Base-by-base conservation (phyloP, 2,797 vertebrate genomes). In the Erpetoichthys calabaricus region DNA sequence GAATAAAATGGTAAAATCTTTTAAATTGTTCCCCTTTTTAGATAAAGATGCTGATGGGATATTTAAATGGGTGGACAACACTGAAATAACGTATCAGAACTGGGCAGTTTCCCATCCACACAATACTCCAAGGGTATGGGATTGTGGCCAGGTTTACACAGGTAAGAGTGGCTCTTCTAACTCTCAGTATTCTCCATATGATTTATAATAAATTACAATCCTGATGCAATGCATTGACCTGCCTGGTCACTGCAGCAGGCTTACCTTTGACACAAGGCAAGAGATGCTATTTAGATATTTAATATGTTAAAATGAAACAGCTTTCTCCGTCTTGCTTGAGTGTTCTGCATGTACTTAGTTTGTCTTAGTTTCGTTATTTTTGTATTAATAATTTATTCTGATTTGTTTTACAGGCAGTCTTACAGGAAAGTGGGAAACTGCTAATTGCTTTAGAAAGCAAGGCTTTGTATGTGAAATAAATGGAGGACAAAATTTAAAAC, bases 91-190 rank as follows among this genome's bases (percentile, higher is more conserved):
- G 0, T 80, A 66, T 59, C 70, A 76, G 44, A 86, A 87, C 73
- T 86, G 80, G 56, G 80, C 71, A 42, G 25, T 70, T 2, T 70
- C 74, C 58, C 86, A 74, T 67, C 86, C 85, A 45, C 57, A 6
- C 56, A 78, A 87, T 73, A 84, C 80, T 1, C 57, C 25, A 3
- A 9, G 47, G 3, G 1, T 50, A 10, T 86, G 84, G 86, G 86
- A 87, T 71, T 87, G 86, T 65, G 85, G 82, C 3, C 84, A 86
- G 62, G 86, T 88, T 63, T 88, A 73, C 66, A 86, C 86, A 59
- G 86, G 86, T 86, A 57, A 49, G 61, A 4, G 25, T 3, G 45
- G 25, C 25, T 25, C 25, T 25, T 25, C 2, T 25, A 25, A 25
- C 25, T 2, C 25, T 25, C 2, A 25, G 2, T 25, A 25, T 25